phyloP scores from a whole-genome alignment of 2,113 vertebrate genomes.

The Atherinomorus stipes region DNA sequence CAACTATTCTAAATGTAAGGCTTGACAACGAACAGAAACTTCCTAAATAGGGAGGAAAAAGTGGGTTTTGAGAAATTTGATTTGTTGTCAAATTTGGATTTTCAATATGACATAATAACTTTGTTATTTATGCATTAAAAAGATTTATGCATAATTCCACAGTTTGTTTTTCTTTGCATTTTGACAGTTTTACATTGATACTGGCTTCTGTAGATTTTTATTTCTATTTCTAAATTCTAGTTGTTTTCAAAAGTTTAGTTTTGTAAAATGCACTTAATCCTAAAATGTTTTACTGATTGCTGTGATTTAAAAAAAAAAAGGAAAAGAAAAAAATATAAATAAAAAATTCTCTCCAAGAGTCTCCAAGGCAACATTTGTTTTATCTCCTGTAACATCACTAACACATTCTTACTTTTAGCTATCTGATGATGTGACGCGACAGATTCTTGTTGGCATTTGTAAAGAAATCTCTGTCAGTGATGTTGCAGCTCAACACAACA shows the following conservation, averaged over 20 bases:
- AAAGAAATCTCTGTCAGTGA: conserved; percentile 18
- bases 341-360: conserved; percentile 38
- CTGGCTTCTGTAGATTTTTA: not conserved
- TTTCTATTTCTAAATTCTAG: not conserved
- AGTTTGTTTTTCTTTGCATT: too few species aligned
- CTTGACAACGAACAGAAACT: too few species aligned
- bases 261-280: not conserved
- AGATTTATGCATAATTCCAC: too few species aligned
- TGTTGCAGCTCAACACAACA: conserved; percentile 18
- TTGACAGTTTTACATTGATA: too few species aligned
- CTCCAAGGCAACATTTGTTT: conserved; percentile 68
- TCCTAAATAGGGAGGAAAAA: too few species aligned
- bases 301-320: conserved; percentile 29
- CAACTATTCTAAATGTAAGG: too few species aligned
- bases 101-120: too few species aligned
- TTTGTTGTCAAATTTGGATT: too few species aligned
- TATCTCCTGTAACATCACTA: conserved; percentile 39
- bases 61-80: too few species aligned
- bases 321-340: too few species aligned
- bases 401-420: conserved; percentile 22
- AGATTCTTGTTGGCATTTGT: conserved; percentile 21
- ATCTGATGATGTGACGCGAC: conserved; percentile 26
- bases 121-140: too few species aligned
- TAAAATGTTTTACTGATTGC: conserved; percentile 37
- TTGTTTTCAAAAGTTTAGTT: not conserved